Evolutionary conservation across 2,797 vertebrate species (phyloP).

Genomic region (Typhlichthys eigenmanni): DNA sequence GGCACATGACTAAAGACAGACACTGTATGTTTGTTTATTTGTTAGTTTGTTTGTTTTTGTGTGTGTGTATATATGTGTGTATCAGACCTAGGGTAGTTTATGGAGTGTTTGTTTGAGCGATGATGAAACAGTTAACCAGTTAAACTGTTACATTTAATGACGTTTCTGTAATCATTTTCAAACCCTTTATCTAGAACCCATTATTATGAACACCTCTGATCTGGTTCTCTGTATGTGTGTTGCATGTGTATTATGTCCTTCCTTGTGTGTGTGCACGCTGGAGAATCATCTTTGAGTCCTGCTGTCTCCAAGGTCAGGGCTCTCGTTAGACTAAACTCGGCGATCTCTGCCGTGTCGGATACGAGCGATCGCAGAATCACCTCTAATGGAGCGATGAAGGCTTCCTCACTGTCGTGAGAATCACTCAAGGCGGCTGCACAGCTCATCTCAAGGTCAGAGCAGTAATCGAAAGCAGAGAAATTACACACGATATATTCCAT

Average conservation of each 20-base stretch:
- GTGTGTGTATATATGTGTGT: too few relatives aligned
- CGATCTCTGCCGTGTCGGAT: slow-evolving; percentile 7
- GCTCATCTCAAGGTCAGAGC: not conserved
- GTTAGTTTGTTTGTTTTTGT: too few relatives aligned
- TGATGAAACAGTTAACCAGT: not conserved
- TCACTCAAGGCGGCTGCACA: not conserved
- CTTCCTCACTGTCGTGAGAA: slow-evolving; percentile 4
- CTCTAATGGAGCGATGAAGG: not conserved
- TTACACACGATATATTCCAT: slow-evolving; percentile 18
- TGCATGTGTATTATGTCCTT: too few relatives aligned
- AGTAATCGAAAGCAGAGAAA: slow-evolving; percentile 7
- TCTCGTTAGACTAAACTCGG: slow-evolving; percentile 15
- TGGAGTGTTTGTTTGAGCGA: not conserved
- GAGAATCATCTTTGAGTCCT: slow-evolving; percentile 10
- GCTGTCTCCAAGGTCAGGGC: slow-evolving; percentile 23
- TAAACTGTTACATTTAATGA: too few relatives aligned
- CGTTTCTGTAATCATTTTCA: not conserved
- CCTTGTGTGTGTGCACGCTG: too few relatives aligned
- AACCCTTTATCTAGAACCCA: too few relatives aligned
- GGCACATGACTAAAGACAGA: slow-evolving; percentile 35
- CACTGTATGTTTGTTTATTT: not conserved
- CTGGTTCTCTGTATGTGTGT: not conserved
- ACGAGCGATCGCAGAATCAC: slow-evolving; percentile 15
- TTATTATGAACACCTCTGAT: too few relatives aligned
- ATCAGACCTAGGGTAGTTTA: not conserved